Base-by-base conservation (phyloP, 2,888 invertebrate species). In the Ariolimax columbianus region DNA sequence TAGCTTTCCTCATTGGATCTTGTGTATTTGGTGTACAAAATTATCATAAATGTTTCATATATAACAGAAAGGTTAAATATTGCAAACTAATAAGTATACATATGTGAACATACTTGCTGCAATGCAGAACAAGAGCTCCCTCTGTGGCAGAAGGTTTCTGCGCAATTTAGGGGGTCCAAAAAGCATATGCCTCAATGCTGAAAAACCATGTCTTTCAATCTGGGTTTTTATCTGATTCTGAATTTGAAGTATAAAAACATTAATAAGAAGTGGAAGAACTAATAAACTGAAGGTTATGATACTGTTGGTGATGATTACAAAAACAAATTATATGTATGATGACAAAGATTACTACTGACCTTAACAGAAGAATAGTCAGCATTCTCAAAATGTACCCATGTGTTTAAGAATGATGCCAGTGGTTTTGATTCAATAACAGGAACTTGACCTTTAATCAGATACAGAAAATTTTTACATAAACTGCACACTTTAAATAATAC, bases 91-190 rank as follows among this genome's bases (percentile, higher is more conserved):
- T 55, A 26, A 26, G 4, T 68, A 63, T 0, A 68, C 2, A 66
- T 40, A 68, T 47, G 9, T 51, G 4, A 47, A 93, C 94, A 93
- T 89, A 95, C 95, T 94, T 86, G 94, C 93, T 68, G 95, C 95
- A 83, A 95, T 92, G 81, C 94, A 94, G 91, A 95, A 95, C 26
- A 95, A 90, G 40, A 94, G 90, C 86, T 95, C 94, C 86, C 94
- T 92, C 83, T 95, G 94, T 4, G 89, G 87, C 7, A 91, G 86
- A 23, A 95, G 91, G 83, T 91, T 90, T 77, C 89, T 89, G 70
- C 93, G 90, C 36, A 95, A 90, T 86, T 93, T 93, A 33, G 94
- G 94, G n/a, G 95, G 95, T 6, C 94, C 95, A 91, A 94, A 93
- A 19, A 94, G 87, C 78, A 92, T 90, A 81, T 93, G 91, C 47